Percentiles rank a stretch among this genome's conserved stretches.
These are phyloP conservation scores for Agrochola lychnidis DNA, from an alignment of 2,888 invertebrate species.

Conservation along the genomic window DNA sequence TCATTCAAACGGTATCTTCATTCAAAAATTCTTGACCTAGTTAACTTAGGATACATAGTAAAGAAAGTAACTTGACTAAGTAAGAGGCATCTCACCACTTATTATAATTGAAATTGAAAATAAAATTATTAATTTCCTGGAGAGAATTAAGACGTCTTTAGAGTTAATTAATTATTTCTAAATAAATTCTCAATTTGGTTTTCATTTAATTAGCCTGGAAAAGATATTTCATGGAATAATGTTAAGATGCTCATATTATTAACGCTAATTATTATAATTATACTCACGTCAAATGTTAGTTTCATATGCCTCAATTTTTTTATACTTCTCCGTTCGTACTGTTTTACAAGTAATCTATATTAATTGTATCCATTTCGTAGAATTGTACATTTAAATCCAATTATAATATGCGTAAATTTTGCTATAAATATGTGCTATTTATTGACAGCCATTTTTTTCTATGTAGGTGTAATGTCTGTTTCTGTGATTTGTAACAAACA, in stretches of 20 bases:
- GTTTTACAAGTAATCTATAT: background rate
- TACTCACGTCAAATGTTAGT: background rate
- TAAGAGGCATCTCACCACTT: conserved; percentile 35
- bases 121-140: conserved; percentile 42
- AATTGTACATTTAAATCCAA: background rate
- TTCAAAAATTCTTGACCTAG: conserved; percentile 22
- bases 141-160: conserved; percentile 28
- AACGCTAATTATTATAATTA: background rate
- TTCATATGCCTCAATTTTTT: background rate
- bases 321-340: background rate
- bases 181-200: conserved; percentile 17
- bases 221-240: conserved; percentile 9
- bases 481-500: background rate
- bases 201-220: conserved; percentile 11
- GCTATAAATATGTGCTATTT: background rate
- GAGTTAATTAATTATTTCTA: conserved; percentile 38
- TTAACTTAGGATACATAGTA: conserved; percentile 22
- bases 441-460: background rate
- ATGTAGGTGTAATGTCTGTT: background rate
- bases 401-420: no score
- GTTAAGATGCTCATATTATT: background rate
- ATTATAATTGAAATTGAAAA: conserved; percentile 48
- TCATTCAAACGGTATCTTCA: background rate
- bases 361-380: background rate
- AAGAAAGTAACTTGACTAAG: conserved; percentile 17